These are phyloP conservation scores for Pseudomyrmex pallidus DNA, from an alignment of 1,140 invertebrate species.

Conservation along the genomic window DNA sequence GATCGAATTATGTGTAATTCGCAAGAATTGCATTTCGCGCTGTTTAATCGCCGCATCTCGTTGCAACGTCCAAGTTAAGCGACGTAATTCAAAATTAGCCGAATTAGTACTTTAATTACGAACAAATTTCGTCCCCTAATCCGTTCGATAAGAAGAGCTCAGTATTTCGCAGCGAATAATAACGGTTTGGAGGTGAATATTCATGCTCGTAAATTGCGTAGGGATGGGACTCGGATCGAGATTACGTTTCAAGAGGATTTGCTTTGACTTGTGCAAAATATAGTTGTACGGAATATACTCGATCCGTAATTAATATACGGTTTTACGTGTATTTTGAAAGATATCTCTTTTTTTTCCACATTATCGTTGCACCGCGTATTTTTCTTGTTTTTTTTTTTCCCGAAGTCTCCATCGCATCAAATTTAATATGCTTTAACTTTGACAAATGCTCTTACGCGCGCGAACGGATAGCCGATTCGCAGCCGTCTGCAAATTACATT, in stretches of 20 bases:
- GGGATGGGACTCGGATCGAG: not conserved
- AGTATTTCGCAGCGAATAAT: conserved; percentile 54
- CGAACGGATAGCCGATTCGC: not conserved
- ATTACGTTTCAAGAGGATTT: conserved; percentile 43
- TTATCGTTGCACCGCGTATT: not conserved
- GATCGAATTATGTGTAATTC: not conserved
- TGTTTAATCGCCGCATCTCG: conserved; percentile 21
- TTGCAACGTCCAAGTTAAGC: not conserved
- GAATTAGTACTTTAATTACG: not conserved
- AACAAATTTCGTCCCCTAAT: conserved; percentile 49
- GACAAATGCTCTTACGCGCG: not conserved
- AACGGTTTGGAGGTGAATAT: conserved; percentile 29
- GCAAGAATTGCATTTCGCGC: conserved; percentile 1
- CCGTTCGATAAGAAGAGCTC: conserved; percentile 57
- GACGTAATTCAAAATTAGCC: conserved; percentile 27
- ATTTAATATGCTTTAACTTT: not conserved
- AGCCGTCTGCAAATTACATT: conserved; percentile 23
- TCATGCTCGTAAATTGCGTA: conserved; percentile 43
- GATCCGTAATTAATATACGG: conserved; percentile 19
- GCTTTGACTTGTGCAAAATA: not conserved
- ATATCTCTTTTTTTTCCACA: no score
- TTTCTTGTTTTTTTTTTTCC: not conserved
- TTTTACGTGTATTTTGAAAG: no score
- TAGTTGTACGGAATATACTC: not conserved
- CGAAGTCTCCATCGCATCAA: not conserved